A percentile compares a stretch with the other conserved stretches of the same genome.
phyloP scores from a whole-genome alignment of 2,888 invertebrate genomes.

The Philereme transversata region DNA sequence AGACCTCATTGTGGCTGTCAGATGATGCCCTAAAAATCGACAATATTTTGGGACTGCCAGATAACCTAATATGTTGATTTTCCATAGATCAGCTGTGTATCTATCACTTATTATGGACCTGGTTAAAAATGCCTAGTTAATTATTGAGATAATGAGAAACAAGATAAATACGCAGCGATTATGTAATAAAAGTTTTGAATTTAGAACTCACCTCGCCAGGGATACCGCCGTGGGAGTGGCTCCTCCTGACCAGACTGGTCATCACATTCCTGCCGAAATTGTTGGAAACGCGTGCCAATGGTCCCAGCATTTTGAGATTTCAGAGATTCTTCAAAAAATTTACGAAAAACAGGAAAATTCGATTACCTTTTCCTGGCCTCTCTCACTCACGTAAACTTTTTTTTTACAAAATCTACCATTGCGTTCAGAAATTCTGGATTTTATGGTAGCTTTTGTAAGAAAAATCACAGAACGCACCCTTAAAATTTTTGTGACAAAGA shows the following conservation, averaged over 20 bases:
- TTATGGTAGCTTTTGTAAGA: conserved; percentile 43
- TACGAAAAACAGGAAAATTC: conserved; percentile 45
- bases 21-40: not conserved
- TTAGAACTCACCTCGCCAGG: conserved; percentile 74
- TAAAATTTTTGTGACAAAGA: conserved; percentile 16
- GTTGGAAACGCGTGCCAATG: conserved; percentile 69
- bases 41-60: not conserved
- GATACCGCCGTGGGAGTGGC: conserved; percentile 70
- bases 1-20: not conserved
- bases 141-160: conserved; percentile 39
- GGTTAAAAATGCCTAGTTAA: not conserved
- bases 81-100: not conserved
- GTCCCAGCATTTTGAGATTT: conserved; percentile 65
- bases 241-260: conserved; percentile 68
- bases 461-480: conserved; percentile 49
- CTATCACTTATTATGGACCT: not conserved
- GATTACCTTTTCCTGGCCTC: conserved; percentile 34
- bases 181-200: conserved; percentile 65
- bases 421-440: conserved; percentile 47
- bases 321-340: conserved; percentile 32
- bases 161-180: conserved; percentile 49
- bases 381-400: conserved; percentile 33
- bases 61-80: not conserved
- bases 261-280: conserved; percentile 73
- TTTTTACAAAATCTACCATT: conserved; percentile 54